Conservation (phyloP, 2,113 vertebrate genomes). For the Nothoprocta perdicaria region DNA sequence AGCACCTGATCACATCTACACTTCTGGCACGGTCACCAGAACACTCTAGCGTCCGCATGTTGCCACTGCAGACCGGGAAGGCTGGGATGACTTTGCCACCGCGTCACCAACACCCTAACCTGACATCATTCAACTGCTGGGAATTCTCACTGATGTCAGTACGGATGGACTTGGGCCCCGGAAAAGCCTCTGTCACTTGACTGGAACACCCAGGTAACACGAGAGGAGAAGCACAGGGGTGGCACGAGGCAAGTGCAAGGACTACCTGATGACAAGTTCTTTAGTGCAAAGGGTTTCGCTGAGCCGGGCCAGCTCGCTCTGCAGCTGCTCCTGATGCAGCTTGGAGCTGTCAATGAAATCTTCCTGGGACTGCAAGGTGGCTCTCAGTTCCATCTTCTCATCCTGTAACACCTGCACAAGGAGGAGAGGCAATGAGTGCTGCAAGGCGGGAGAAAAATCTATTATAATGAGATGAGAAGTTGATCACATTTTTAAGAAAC, state of each 20-base stretch:
- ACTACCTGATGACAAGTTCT: slow-evolving; percentile 83
- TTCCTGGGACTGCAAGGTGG: slow-evolving; percentile 81
- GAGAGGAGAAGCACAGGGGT: background rate
- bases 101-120: background rate
- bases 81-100: background rate
- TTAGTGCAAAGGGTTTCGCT: slow-evolving; percentile 74
- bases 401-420: slow-evolving; percentile 78
- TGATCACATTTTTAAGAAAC: background rate
- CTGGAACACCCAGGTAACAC: background rate
- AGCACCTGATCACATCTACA: background rate
- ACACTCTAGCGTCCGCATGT: background rate
- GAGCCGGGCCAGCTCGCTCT: slow-evolving; percentile 76
- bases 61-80: background rate
- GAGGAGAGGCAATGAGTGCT: background rate
- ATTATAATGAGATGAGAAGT: background rate
- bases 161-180: background rate
- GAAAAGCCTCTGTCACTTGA: background rate
- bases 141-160: background rate
- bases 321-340: slow-evolving; percentile 79
- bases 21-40: background rate
- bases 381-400: slow-evolving; percentile 82
- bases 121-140: background rate
- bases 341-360: slow-evolving; percentile 76
- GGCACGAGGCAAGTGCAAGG: background rate
- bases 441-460: background rate